These are phyloP conservation scores for Lypha dubia DNA, from an alignment of 2,888 invertebrate genomes.

Conservation along the genomic window DNA sequence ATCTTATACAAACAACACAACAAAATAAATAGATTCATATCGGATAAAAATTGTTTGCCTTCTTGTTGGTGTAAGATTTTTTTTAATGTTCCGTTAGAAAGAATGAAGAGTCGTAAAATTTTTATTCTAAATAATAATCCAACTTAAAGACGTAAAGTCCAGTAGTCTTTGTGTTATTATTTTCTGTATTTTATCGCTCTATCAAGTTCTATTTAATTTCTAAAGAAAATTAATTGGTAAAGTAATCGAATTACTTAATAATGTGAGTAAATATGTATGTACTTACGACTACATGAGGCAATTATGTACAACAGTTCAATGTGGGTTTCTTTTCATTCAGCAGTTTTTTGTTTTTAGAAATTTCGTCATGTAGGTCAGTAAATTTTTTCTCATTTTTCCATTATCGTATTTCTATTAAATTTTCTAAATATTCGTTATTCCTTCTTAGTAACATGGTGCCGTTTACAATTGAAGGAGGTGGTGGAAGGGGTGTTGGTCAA, in stretches of 20 bases:
- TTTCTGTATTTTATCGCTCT: neutral
- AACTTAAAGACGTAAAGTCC: neutral
- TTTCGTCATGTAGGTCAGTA: neutral
- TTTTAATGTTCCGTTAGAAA: too few relatives aligned
- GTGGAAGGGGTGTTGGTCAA: neutral
- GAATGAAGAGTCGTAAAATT: too few relatives aligned
- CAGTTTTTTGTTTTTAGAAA: neutral
- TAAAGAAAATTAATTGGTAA: neutral
- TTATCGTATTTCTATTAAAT: neutral
- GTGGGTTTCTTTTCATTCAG: neutral
- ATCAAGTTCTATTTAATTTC: neutral
- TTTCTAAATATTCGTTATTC: neutral
- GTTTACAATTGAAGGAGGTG: neutral
- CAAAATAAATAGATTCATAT: too few relatives aligned
- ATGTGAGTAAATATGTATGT: neutral
- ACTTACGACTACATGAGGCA: neutral
- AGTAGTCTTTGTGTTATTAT: neutral
- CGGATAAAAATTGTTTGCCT: too few relatives aligned
- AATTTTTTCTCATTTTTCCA: neutral
- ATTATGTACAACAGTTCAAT: constrained; percentile 35
- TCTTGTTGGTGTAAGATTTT: too few relatives aligned
- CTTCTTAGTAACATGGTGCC: neutral
- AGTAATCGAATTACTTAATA: neutral
- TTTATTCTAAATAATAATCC: too few relatives aligned
- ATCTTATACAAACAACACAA: too few relatives aligned